Conservation (phyloP, 2,113 vertebrate species). For the Thoracochromis brauschi region DNA sequence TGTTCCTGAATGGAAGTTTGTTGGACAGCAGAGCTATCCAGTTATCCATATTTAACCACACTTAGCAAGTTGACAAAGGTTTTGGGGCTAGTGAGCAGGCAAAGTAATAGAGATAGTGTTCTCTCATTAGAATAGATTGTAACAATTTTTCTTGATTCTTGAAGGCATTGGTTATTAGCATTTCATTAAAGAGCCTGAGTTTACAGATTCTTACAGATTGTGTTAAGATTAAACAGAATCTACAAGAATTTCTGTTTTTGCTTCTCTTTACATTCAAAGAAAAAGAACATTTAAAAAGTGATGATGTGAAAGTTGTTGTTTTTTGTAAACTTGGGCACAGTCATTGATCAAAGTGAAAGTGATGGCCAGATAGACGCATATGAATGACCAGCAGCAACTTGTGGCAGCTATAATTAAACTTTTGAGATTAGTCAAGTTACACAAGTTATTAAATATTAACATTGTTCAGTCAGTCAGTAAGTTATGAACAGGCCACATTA, state of each 20-base stretch:
- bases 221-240: neutral
- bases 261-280: neutral
- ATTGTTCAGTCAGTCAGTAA: neutral
- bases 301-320: neutral
- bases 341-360: neutral
- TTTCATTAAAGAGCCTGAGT: neutral
- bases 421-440: neutral
- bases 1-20: neutral
- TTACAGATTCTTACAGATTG: neutral
- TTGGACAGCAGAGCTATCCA: neutral
- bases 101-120: neutral
- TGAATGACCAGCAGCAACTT: neutral
- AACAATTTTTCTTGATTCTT: neutral
- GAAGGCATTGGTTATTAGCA: neutral
- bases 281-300: neutral
- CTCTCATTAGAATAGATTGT: neutral
- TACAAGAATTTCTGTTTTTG: neutral
- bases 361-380: neutral
- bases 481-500: neutral
- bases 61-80: neutral
- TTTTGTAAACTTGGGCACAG: neutral
- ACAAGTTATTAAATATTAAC: neutral
- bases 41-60: neutral
- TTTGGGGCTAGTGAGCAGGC: neutral
- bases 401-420: neutral